These are phyloP conservation scores for Odontomachus brunneus DNA, from an alignment of 1,140 invertebrate genomes.

Conservation along the genomic window DNA sequence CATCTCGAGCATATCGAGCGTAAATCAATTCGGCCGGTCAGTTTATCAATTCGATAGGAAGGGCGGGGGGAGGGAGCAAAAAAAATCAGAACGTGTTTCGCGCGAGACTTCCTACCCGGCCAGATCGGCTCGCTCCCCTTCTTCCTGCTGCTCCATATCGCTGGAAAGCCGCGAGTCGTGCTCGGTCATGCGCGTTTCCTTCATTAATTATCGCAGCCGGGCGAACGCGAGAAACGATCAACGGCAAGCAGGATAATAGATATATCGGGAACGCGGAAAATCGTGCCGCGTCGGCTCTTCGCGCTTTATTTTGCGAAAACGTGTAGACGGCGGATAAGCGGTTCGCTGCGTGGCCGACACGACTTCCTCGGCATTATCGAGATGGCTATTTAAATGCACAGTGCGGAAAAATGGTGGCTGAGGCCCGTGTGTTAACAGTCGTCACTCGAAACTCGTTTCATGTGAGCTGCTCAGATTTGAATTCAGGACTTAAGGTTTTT, in stretches of 20 bases:
- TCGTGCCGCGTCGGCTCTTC: neutral
- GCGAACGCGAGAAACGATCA: slow-evolving; percentile 26
- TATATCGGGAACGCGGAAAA: slow-evolving; percentile 45
- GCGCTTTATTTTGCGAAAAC: neutral
- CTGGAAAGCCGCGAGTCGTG: slow-evolving; percentile 27
- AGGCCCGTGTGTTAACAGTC: too few relatives aligned
- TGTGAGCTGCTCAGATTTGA: too few relatives aligned
- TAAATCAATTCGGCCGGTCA: slow-evolving; percentile 14
- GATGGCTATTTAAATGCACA: too few relatives aligned
- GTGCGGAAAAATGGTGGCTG: too few relatives aligned
- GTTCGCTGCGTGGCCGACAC: neutral
- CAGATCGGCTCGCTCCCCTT: slow-evolving; percentile 21
- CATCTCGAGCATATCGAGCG: neutral
- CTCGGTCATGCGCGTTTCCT: slow-evolving; percentile 38
- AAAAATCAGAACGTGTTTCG: slow-evolving; percentile 21
- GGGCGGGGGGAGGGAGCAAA: too few relatives aligned
- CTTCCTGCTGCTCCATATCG: slow-evolving; percentile 33
- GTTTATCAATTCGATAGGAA: neutral
- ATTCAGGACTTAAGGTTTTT: too few relatives aligned
- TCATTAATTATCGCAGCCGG: slow-evolving; percentile 30
- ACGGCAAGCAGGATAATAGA: neutral
- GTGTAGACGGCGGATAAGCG: neutral
- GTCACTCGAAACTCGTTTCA: too few relatives aligned
- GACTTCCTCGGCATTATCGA: too few relatives aligned
- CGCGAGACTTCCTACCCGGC: slow-evolving; percentile 27